Evolutionary conservation across 2,888 invertebrate genomes (phyloP).

Genomic region (Platycheirus rosarum): DNA sequence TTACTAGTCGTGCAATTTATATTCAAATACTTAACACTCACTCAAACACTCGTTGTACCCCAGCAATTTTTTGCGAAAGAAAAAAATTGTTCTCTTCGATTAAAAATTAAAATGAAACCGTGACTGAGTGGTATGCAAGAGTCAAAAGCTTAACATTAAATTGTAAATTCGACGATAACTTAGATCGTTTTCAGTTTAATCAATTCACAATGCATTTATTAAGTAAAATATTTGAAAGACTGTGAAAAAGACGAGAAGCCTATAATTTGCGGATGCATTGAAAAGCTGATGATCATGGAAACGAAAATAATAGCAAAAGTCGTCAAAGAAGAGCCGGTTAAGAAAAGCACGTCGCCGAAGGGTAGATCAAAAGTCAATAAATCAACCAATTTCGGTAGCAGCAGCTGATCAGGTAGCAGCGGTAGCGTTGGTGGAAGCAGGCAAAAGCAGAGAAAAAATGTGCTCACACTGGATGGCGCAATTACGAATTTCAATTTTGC

Average conservation of each 20-base stretch:
- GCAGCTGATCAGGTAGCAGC: not conserved
- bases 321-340: conserved; percentile 4
- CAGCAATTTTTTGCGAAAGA: conserved; percentile 12
- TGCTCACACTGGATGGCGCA: conserved; percentile 59
- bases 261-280: conserved; percentile 23
- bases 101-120: conserved; percentile 4
- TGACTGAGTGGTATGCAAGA: conserved; percentile 20
- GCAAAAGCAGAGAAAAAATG: not conserved
- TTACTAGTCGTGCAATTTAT: conserved; percentile 14
- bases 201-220: conserved; percentile 20
- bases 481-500: conserved; percentile 41
- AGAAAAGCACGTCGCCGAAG: not conserved
- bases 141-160: conserved; percentile 17
- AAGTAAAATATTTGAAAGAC: conserved; percentile 19
- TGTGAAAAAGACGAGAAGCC: conserved; percentile 41
- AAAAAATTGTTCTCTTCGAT: conserved; percentile 3
- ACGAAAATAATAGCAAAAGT: conserved; percentile 23
- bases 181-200: conserved; percentile 8
- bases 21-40: not conserved
- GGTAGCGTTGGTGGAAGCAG: not conserved
- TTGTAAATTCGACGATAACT: conserved; percentile 10
- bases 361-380: not conserved
- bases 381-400: not conserved
- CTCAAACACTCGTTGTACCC: conserved; percentile 10
- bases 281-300: conserved; percentile 37